These are phyloP conservation scores for Adineta ricciae DNA, from an alignment of 2,888 invertebrate genomes.

Conservation along the genomic window DNA sequence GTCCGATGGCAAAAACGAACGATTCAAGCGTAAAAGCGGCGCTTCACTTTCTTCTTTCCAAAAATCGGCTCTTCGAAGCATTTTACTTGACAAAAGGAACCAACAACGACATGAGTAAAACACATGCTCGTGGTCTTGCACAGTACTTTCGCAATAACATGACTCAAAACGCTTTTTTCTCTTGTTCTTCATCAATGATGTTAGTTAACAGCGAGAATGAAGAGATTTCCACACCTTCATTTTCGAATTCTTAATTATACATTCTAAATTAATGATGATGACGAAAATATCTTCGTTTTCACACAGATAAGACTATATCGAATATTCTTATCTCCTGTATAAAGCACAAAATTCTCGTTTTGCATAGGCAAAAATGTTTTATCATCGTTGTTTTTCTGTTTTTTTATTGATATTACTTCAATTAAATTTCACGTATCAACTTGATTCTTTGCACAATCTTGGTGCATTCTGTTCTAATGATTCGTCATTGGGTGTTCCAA, in stretches of 20 bases:
- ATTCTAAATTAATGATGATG: too few relatives aligned
- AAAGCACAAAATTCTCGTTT: not conserved
- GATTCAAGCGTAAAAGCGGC: not conserved
- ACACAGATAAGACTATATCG: too few relatives aligned
- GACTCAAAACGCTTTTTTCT: not conserved
- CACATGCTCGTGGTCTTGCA: not conserved
- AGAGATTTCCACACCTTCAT: too few relatives aligned
- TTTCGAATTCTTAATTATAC: too few relatives aligned
- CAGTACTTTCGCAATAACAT: not conserved
- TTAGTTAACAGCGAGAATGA: too few relatives aligned
- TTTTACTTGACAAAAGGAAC: not conserved
- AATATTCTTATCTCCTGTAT: too few relatives aligned
- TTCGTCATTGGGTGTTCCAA: conserved; percentile 21
- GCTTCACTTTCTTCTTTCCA: conserved; percentile 3
- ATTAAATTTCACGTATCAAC: not conserved
- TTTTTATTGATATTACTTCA: not conserved
- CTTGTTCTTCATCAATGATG: too few relatives aligned
- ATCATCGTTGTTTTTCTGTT: not conserved
- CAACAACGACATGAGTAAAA: too few relatives aligned
- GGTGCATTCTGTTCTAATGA: not conserved
- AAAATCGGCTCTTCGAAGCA: not conserved
- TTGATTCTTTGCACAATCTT: not conserved
- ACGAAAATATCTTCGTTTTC: too few relatives aligned
- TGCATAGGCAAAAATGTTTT: not conserved
- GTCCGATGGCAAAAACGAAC: not conserved